Base-by-base conservation (phyloP, 2,888 invertebrate species). In the Petrophora chlorosata region DNA sequence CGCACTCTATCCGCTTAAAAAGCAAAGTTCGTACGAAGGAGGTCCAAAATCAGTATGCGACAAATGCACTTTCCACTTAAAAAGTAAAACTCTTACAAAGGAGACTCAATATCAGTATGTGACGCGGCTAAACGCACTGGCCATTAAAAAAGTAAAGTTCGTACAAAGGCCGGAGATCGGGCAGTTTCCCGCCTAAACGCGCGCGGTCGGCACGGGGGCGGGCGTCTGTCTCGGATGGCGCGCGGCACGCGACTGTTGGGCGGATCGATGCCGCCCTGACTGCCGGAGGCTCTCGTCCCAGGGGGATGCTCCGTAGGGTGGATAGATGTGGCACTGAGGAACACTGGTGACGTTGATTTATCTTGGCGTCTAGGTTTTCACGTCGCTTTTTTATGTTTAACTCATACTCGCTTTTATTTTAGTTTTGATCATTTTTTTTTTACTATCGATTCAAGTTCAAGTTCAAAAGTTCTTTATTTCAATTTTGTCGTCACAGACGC, bases 141-240 rank as follows among this genome's bases (percentile, higher is more conserved):
- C 3, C n/a, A 25, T n/a, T 23, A 25, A 10, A 15, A 12, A 33
- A 13, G 10, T 25, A 59, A 45, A 50, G 60, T 60, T 44, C 17
- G 50, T 55, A 52, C 59, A 54, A 60, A 25, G 16, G 28, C 13
- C 57, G 59, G 43, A 5, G 29, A 22, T 17, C 19, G 30, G 32
- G 14, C 15, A 12, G 15, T 60, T 89, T 88, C 88, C 88, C 88
- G 89, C 88, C 85, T 84, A 86, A 83, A 84, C 67, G 70, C 63
- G 75, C 66, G 82, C 43, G 85, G 80, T 76, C 80, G 28, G 16
- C 8, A 74, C 65, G 63, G 71, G 73, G 78, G 76, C 80, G 76
- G 77, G 73, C 74, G 79, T 74, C 65, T 60, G 66, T 63, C 64
- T 67, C 63, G 61, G 59, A 62, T 74, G 73, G 74, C 82, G 79